Evolutionary conservation across 1,140 invertebrate genomes (phyloP).

Genomic region (Lordiphosa mommai): DNA sequence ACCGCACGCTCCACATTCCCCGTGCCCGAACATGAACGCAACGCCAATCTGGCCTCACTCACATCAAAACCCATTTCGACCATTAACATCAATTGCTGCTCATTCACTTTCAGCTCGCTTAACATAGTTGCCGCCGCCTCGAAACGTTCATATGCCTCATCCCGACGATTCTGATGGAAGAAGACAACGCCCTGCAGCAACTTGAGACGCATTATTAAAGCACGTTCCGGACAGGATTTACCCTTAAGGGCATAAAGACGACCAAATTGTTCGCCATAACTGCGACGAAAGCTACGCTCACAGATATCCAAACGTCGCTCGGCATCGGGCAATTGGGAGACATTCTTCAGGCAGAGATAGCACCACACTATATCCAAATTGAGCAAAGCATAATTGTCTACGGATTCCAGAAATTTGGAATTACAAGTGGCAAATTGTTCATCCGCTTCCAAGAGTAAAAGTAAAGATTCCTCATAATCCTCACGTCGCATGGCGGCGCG

Average conservation of each 20-base stretch:
- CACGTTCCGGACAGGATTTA: conserved; percentile 83
- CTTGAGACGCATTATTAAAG: conserved; percentile 87
- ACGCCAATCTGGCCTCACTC: conserved; percentile 83
- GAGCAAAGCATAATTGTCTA: conserved; percentile 90
- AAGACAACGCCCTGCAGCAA: conserved; percentile 88
- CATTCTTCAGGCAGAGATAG: conserved; percentile 86
- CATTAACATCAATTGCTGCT: conserved; percentile 81
- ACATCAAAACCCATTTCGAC: conserved; percentile 84
- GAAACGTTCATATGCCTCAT: conserved; percentile 82
- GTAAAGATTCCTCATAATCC: conserved; percentile 85
- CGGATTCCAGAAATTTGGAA: conserved; percentile 84
- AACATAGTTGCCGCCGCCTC: conserved; percentile 83
- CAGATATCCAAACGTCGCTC: conserved; percentile 84
- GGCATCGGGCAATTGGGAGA: conserved; percentile 87
- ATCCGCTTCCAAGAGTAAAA: conserved; percentile 88
- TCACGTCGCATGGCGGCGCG: conserved; percentile 83
- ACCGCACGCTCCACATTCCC: conserved; percentile 84
- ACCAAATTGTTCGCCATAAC: conserved; percentile 87
- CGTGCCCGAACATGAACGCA: conserved; percentile 83
- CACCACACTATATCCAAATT: conserved; percentile 93
- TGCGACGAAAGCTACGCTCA: conserved; percentile 84
- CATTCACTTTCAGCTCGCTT: conserved; percentile 83
- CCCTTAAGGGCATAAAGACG: conserved; percentile 86
- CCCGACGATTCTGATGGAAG: conserved; percentile 86
- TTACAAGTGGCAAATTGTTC: conserved; percentile 86